These are phyloP conservation scores for Acestrorhynchus altus DNA, from an alignment of 2,797 vertebrate species.

Conservation along the genomic window DNA sequence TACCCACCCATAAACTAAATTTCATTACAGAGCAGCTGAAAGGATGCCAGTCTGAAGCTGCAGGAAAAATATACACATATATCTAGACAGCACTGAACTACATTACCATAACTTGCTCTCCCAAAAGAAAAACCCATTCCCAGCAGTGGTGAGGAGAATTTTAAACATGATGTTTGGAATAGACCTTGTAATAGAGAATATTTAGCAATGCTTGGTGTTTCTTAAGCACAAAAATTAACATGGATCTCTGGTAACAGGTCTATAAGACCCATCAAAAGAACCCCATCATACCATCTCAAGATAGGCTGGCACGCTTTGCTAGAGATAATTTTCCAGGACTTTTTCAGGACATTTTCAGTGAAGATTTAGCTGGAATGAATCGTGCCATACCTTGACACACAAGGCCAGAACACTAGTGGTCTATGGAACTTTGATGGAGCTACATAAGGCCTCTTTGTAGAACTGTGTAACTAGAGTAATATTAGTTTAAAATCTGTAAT, in stretches of 20 bases:
- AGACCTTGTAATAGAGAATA: neutral
- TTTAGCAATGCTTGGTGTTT: neutral
- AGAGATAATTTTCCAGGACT: neutral
- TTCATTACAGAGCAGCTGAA: slow-evolving; percentile 9
- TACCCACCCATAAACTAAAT: slow-evolving; percentile 6
- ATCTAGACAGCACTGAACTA: slow-evolving; percentile 4
- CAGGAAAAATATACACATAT: slow-evolving; percentile 18
- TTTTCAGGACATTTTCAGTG: too few relatives aligned
- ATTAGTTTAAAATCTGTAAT: too few relatives aligned
- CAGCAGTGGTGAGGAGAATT: neutral
- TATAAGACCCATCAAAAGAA: neutral
- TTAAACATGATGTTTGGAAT: neutral
- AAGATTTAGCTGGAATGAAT: too few relatives aligned
- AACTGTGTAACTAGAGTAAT: too few relatives aligned
- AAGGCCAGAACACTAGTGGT: too few relatives aligned
- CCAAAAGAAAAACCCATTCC: neutral
- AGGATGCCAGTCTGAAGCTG: slow-evolving; percentile 13
- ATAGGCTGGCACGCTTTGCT: too few relatives aligned
- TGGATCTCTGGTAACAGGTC: neutral
- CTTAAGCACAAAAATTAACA: neutral
- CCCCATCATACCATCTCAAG: neutral
- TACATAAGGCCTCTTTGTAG: too few relatives aligned
- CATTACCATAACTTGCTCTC: neutral
- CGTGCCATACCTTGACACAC: too few relatives aligned
- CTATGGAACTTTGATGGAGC: too few relatives aligned